Evolutionary conservation across 2,888 invertebrate species (phyloP).

Genomic region (Molorchus minor): DNA sequence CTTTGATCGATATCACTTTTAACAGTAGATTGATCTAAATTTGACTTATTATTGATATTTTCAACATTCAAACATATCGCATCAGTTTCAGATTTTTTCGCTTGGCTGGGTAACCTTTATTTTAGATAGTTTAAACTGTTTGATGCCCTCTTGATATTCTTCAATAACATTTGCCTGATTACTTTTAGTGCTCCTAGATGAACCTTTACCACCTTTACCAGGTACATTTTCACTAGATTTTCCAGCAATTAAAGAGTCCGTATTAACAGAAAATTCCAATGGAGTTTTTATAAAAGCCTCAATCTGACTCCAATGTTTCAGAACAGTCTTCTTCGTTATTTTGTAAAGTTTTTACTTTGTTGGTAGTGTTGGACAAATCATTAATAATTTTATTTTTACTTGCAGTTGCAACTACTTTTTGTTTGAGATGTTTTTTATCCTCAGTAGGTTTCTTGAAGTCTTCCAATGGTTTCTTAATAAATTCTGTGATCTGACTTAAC

Average conservation of each 20-base stretch:
- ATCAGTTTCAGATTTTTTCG: neutral
- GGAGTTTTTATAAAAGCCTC: conserved; percentile 4
- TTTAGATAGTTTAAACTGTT: neutral
- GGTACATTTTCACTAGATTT: neutral
- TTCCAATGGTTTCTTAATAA: no score
- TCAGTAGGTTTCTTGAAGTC: no score
- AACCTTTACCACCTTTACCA: neutral
- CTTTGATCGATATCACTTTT: conserved; percentile 33
- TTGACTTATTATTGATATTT: conserved; percentile 17
- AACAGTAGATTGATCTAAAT: conserved; percentile 4
- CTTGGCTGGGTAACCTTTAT: neutral
- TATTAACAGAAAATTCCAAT: neutral
- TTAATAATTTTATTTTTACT: no score
- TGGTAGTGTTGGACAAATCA: neutral
- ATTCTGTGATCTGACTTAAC: conserved; percentile 35
- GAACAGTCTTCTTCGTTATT: neutral
- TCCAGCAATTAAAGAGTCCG: neutral
- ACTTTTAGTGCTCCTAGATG: neutral
- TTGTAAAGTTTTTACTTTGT: neutral
- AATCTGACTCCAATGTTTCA: conserved; percentile 12
- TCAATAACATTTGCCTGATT: neutral
- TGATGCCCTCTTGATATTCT: neutral
- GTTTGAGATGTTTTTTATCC: no score
- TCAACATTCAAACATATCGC: neutral
- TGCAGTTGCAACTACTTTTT: no score